Conservation (phyloP, 2,113 vertebrate genomes). For the Rhabdornis inornatus region DNA sequence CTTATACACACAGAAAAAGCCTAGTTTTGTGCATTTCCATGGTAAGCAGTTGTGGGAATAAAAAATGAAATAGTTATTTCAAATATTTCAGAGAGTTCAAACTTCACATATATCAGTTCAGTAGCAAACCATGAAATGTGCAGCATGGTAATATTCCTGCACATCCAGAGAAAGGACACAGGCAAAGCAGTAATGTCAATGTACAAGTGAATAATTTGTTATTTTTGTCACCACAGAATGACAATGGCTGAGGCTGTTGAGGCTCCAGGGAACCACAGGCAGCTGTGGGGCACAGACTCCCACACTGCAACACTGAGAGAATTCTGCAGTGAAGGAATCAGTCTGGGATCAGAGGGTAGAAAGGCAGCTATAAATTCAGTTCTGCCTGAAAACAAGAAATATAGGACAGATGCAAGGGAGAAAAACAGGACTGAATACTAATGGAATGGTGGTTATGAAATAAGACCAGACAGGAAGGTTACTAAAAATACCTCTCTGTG, state of each 20-base stretch:
- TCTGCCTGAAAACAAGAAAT: neutral
- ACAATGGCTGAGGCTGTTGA: neutral
- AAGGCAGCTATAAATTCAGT: neutral
- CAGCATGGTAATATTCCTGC: neutral
- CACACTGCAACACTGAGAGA: neutral
- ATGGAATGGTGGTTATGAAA: neutral
- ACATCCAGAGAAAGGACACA: neutral
- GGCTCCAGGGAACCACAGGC: neutral
- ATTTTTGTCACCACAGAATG: neutral
- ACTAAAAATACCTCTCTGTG: neutral
- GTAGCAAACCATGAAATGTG: neutral
- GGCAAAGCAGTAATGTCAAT: neutral
- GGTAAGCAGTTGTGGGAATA: neutral
- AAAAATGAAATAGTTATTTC: neutral
- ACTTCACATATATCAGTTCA: neutral
- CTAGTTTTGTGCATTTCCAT: neutral
- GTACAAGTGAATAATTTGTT: neutral
- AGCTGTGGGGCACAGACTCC: neutral
- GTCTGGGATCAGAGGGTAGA: neutral
- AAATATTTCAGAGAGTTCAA: neutral
- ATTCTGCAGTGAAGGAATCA: neutral
- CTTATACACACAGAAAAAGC: rapidly evolving
- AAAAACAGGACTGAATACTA: neutral
- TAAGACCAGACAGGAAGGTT: neutral
- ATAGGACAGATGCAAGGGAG: neutral